Evolutionary conservation across 2,797 vertebrate species (phyloP).

Genomic region (Lacerta viridis): DNA sequence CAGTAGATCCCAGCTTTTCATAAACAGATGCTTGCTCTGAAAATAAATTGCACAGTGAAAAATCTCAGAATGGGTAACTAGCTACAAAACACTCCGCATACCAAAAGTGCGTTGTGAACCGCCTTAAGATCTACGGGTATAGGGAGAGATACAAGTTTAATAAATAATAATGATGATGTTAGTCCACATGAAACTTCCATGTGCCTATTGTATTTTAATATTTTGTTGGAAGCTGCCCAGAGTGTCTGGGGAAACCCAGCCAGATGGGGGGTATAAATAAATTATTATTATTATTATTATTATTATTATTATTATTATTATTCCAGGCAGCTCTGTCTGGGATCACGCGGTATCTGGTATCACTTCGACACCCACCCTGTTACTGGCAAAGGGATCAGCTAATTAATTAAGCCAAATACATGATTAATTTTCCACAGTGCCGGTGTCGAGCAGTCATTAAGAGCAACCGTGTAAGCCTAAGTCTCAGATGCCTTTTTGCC

Average conservation of each 20-base stretch:
- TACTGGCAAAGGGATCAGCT: not conserved
- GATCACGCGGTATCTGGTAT: not conserved
- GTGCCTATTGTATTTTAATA: too few relatives aligned
- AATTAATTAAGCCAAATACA: not conserved
- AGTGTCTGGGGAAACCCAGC: too few relatives aligned
- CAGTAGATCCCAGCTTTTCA: too few relatives aligned
- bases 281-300: too few relatives aligned
- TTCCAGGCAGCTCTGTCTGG: too few relatives aligned
- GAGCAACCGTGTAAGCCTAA: not conserved
- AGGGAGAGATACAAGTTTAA: too few relatives aligned
- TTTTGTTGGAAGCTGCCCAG: too few relatives aligned
- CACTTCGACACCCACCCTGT: too few relatives aligned
- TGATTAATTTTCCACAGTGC: constrained; percentile 24
- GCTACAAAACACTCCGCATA: not conserved
- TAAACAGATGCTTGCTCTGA: not conserved
- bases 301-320: too few relatives aligned
- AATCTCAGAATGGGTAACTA: too few relatives aligned
- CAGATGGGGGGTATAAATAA: too few relatives aligned
- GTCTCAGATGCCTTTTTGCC: not conserved
- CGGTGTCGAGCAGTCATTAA: not conserved
- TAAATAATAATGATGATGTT: not conserved
- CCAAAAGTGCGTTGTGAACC: not conserved
- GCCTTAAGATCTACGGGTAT: too few relatives aligned
- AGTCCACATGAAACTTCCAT: not conserved
- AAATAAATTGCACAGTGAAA: not conserved